A percentile compares a stretch with the other conserved stretches of the same genome.
Conservation (phyloP, 1,140 invertebrate genomes). For the Acarapis woodi region DNA sequence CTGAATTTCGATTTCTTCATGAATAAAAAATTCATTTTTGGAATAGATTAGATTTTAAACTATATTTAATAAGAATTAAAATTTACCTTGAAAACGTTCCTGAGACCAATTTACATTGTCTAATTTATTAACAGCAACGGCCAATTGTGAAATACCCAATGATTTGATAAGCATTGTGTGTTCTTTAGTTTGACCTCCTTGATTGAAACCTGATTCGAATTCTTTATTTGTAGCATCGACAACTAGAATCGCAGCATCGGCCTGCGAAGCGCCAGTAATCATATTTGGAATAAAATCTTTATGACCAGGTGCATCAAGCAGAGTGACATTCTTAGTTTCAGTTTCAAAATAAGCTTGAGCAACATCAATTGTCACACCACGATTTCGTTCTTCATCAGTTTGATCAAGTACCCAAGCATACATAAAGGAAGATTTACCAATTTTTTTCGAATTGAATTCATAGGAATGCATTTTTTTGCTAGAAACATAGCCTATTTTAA, state of each 20-base stretch:
- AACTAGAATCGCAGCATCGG: conserved; percentile 81
- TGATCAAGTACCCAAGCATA: conserved; percentile 99
- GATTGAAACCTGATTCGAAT: conserved; percentile 94
- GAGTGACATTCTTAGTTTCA: conserved; percentile 41
- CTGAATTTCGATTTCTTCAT: conserved; percentile 54
- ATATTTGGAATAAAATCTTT: conserved; percentile 97
- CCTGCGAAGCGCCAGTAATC: conserved; percentile 88
- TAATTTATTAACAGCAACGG: conserved; percentile 56
- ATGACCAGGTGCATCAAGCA: conserved; percentile 90
- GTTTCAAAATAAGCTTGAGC: conserved; percentile 81
- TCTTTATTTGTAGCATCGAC: conserved; percentile 78
- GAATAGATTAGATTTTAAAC: too few species aligned
- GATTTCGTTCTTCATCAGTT: conserved; percentile 71
- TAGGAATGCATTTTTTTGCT: conserved; percentile 82
- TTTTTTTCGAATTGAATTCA: conserved; percentile 80
- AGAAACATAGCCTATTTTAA: conserved; percentile 57
- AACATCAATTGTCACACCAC: conserved; percentile 89
- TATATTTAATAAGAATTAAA: too few species aligned
- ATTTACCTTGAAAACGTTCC: too few species aligned
- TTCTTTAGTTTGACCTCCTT: conserved; percentile 86
- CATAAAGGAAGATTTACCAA: conserved; percentile 91
- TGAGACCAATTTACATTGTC: conserved; percentile 47
- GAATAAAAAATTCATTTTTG: too few species aligned
- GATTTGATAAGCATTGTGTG: conserved; percentile 77
- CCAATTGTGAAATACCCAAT: conserved; percentile 50